Conservation (phyloP, 2,113 vertebrate species). For the Vulpes vulpes region DNA sequence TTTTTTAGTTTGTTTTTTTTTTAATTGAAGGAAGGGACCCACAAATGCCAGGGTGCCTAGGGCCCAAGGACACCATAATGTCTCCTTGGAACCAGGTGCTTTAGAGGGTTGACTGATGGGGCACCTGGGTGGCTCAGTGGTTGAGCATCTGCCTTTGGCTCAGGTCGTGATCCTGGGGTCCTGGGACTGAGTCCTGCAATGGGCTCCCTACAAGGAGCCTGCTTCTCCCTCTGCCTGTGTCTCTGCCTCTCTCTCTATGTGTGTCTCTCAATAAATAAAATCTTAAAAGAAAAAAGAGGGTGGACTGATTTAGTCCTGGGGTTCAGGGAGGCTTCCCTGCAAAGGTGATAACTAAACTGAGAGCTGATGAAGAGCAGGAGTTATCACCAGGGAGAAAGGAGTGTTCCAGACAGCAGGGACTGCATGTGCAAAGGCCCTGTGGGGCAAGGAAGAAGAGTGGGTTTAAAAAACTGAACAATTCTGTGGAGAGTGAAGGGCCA, state of each 20-base stretch:
- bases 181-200: too few species aligned
- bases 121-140: too few species aligned
- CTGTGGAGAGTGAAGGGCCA: neutral
- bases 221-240: too few species aligned
- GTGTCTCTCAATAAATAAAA: too few species aligned
- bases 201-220: too few species aligned
- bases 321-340: neutral
- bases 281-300: neutral
- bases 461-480: neutral
- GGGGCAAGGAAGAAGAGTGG: neutral
- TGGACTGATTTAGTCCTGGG: neutral
- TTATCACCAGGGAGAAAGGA: too few species aligned
- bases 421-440: neutral
- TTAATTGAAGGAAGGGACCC: neutral
- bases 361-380: neutral
- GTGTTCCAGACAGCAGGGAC: neutral
- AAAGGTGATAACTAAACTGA: neutral
- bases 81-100: neutral
- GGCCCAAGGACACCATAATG: rapidly evolving
- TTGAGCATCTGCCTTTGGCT: too few species aligned
- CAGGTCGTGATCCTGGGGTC: too few species aligned
- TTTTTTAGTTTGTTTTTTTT: neutral
- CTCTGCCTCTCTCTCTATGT: too few species aligned
- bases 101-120: neutral
- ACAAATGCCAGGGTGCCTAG: neutral